Evolutionary conservation across 2,888 invertebrate genomes (phyloP).

Genomic region (Andrena chrysosceles): DNA sequence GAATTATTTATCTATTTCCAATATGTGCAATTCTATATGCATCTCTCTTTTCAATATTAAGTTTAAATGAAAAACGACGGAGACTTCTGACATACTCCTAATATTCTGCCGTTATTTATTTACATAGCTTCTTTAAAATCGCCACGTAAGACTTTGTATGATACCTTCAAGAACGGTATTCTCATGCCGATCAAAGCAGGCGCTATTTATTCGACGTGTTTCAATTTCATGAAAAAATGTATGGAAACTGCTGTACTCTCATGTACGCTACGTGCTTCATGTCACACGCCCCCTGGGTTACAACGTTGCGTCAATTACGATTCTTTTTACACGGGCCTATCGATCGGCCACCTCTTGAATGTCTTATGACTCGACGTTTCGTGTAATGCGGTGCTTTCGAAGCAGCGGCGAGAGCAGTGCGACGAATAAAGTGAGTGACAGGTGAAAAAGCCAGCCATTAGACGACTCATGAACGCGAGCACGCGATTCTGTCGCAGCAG

Average conservation of each 20-base stretch:
- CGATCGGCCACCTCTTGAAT: constrained; percentile 34
- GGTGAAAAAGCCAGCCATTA: constrained; percentile 32
- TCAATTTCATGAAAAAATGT: too few relatives aligned
- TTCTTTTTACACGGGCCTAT: constrained; percentile 32
- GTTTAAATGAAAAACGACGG: too few relatives aligned
- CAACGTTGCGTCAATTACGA: constrained; percentile 23
- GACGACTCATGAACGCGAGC: constrained; percentile 22
- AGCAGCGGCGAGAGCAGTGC: constrained; percentile 3
- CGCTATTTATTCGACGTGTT: too few relatives aligned
- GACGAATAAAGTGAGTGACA: constrained; percentile 32
- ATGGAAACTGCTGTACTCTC: constrained; percentile 11
- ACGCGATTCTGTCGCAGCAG: constrained; percentile 31
- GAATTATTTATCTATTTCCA: too few relatives aligned
- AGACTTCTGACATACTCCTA: too few relatives aligned
- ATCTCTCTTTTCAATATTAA: too few relatives aligned
- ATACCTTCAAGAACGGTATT: too few relatives aligned
- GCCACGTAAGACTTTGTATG: too few relatives aligned
- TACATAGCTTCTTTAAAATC: too few relatives aligned
- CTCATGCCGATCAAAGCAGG: too few relatives aligned
- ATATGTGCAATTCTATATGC: too few relatives aligned
- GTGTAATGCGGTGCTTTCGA: constrained; percentile 15
- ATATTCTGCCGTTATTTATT: too few relatives aligned
- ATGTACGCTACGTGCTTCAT: not conserved
- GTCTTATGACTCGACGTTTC: constrained; percentile 40
- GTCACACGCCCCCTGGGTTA: constrained; percentile 14